phyloP scores from a whole-genome alignment of 2,113 vertebrate species.

The Furnarius figulus region DNA sequence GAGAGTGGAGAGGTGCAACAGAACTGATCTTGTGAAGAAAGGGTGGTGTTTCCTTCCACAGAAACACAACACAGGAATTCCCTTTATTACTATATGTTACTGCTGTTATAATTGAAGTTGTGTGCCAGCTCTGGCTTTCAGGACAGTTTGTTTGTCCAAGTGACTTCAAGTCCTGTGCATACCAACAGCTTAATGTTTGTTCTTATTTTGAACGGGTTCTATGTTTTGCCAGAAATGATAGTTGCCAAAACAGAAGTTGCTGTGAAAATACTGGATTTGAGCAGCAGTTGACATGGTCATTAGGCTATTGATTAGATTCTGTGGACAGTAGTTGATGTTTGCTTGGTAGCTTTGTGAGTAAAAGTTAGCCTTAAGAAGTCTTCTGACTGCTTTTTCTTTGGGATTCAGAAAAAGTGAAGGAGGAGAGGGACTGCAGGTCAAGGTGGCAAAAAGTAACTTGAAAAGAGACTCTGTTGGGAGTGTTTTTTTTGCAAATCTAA shows the following conservation, averaged over 20 bases:
- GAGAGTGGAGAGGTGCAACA: not conserved
- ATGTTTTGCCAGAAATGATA: not conserved
- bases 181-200: not conserved
- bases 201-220: not conserved
- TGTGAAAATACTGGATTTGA: not conserved
- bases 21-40: not conserved
- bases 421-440: not conserved
- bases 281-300: not conserved
- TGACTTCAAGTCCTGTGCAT: not conserved
- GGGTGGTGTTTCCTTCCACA: not conserved
- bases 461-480: not conserved
- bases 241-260: not conserved
- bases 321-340: not conserved
- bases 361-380: not conserved
- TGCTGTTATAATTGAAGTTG: not conserved
- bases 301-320: not conserved
- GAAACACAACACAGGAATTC: not conserved
- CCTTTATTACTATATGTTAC: not conserved
- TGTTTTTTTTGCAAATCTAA: not conserved
- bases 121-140: not conserved
- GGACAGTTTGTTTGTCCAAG: not conserved
- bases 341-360: not conserved
- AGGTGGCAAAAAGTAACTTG: not conserved
- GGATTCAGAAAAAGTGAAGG: not conserved
- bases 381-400: not conserved